These are phyloP conservation scores for Syngnathus rostellatus DNA, from an alignment of 2,797 vertebrate species.

Conservation along the genomic window DNA sequence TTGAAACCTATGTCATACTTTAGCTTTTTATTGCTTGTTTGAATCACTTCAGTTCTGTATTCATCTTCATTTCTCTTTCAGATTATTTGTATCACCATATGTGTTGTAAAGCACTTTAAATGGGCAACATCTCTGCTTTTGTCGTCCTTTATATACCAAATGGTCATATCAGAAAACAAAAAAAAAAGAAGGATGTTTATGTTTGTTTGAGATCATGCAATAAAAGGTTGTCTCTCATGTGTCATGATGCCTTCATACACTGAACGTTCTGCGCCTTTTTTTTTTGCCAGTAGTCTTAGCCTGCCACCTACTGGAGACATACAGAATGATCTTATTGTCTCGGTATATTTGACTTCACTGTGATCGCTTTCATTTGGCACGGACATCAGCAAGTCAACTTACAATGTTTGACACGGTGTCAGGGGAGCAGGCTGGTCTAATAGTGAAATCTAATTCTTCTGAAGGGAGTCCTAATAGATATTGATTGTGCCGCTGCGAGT, in stretches of 20 bases:
- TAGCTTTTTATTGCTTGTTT: conserved; percentile 65
- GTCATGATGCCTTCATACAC: not conserved
- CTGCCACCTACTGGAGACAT: conserved; percentile 49
- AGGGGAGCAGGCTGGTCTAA: conserved; percentile 56
- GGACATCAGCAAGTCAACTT: conserved; percentile 46
- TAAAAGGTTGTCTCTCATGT: conserved; percentile 1
- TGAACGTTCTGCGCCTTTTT: not conserved
- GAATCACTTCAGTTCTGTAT: conserved; percentile 43
- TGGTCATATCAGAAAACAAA: conserved; percentile 1
- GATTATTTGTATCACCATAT: conserved; percentile 60
- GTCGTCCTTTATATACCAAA: conserved; percentile 45
- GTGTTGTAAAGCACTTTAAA: conserved; percentile 91
- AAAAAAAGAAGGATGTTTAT: conserved; percentile 19
- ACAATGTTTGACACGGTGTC: conserved; percentile 61
- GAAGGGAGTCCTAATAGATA: conserved; percentile 67
- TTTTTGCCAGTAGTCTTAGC: conserved; percentile 7
- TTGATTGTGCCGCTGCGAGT: conserved; percentile 56
- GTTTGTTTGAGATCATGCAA: conserved; percentile 22
- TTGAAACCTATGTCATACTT: conserved; percentile 62
- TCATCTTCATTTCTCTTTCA: conserved; percentile 41
- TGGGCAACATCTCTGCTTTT: conserved; percentile 54
- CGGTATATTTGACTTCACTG: conserved; percentile 41
- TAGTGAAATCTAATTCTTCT: conserved; percentile 66
- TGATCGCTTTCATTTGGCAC: conserved; percentile 59
- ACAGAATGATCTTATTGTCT: conserved; percentile 35